These are phyloP conservation scores for Glaucomys volans DNA, from an alignment of 2,113 vertebrate genomes.

Conservation along the genomic window DNA sequence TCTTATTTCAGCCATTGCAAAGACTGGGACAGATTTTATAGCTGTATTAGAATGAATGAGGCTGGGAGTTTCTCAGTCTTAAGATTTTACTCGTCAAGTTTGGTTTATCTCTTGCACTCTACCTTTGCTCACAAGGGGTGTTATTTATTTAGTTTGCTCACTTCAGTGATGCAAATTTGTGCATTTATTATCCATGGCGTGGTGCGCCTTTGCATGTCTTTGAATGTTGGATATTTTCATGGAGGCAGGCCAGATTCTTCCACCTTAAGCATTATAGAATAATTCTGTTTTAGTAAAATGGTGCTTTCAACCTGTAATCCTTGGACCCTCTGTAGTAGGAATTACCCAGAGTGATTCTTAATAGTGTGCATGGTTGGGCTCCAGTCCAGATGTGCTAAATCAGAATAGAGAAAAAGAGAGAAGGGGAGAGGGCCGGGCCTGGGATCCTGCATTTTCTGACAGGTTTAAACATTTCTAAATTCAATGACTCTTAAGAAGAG, in stretches of 20 bases:
- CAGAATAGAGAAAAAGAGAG: neutral
- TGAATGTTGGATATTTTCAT: neutral
- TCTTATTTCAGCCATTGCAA: constrained; percentile 21
- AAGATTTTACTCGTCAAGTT: neutral
- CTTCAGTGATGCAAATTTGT: neutral
- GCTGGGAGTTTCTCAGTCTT: neutral
- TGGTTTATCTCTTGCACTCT: neutral
- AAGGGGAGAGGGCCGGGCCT: too few relatives aligned
- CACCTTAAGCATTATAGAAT: neutral
- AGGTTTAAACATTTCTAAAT: neutral
- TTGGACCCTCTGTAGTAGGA: neutral
- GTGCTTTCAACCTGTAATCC: neutral
- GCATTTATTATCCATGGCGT: neutral
- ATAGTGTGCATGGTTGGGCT: neutral
- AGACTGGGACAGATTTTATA: neutral
- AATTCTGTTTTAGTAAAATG: constrained; percentile 55
- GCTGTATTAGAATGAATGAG: neutral
- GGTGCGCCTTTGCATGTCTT: neutral
- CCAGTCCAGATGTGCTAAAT: neutral
- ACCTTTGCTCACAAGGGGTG: too few relatives aligned
- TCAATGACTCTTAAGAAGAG: constrained; percentile 13
- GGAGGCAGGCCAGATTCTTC: neutral
- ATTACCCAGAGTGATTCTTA: neutral
- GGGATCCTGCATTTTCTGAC: neutral
- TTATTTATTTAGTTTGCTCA: neutral